Evolutionary conservation across 2,888 invertebrate genomes (phyloP).

Genomic region (Villa cingulata): DNA sequence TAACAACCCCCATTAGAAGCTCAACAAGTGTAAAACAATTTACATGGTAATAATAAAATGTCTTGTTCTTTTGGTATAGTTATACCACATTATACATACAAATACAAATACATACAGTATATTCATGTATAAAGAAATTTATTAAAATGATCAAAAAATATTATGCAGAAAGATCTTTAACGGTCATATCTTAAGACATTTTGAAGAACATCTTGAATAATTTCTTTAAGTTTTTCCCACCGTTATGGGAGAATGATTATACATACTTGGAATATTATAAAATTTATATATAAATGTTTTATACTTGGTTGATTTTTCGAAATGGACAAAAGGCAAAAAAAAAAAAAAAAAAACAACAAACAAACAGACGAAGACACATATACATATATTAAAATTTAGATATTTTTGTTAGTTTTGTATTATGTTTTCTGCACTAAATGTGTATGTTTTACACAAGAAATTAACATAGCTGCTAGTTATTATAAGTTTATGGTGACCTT

Average conservation of each 20-base stretch:
- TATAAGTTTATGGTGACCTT: no score
- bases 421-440: no score
- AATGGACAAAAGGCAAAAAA: no score
- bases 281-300: slow-evolving; percentile 8
- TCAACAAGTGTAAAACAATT: slow-evolving; percentile 14
- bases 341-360: no score
- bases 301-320: slow-evolving; percentile 3
- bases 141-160: no score
- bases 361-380: no score
- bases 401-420: no score
- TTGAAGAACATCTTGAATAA: slow-evolving; percentile 17
- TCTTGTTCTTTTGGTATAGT: neutral
- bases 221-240: slow-evolving; percentile 26
- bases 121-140: neutral
- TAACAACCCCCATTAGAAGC: slow-evolving; percentile 1
- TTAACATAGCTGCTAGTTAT: no score
- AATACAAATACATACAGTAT: neutral
- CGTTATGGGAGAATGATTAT: slow-evolving; percentile 32
- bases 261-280: no score
- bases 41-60: slow-evolving; percentile 13
- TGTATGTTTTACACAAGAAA: no score
- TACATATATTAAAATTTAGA: no score
- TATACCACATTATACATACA: neutral
- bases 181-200: slow-evolving; percentile 1
- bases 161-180: slow-evolving; percentile 8